These are phyloP conservation scores for Tetragnatha versicolor DNA, from an alignment of 1,140 invertebrate species.

Conservation along the genomic window DNA sequence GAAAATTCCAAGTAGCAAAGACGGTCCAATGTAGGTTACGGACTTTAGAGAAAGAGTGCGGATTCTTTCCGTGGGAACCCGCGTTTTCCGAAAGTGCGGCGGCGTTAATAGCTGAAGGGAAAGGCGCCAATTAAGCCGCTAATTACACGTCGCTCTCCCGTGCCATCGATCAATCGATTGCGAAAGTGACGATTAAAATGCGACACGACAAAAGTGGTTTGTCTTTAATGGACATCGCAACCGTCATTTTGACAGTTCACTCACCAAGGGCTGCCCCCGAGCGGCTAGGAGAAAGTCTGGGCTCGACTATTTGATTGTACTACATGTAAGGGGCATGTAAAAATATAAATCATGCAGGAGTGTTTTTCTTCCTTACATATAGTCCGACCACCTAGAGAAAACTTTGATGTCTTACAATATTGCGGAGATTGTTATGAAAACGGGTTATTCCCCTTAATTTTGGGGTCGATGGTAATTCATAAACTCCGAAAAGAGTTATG, in stretches of 20 bases:
- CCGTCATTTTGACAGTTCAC: constrained; percentile 37
- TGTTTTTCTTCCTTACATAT: too few relatives aligned
- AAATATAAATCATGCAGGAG: too few relatives aligned
- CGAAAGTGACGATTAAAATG: constrained; percentile 24
- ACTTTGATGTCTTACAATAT: too few relatives aligned
- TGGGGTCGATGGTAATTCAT: too few relatives aligned
- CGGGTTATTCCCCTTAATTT: too few relatives aligned
- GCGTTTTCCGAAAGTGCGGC: background rate
- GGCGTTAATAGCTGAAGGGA: constrained; percentile 15
- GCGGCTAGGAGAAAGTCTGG: too few relatives aligned
- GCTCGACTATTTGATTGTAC: too few relatives aligned
- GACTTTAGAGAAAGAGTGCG: constrained; percentile 1
- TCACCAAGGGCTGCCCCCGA: too few relatives aligned
- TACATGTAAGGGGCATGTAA: too few relatives aligned
- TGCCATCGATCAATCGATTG: constrained; percentile 32
- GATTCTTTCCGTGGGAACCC: constrained; percentile 12
- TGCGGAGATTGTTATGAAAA: too few relatives aligned
- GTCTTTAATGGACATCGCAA: constrained; percentile 26
- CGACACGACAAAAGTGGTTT: constrained; percentile 17
- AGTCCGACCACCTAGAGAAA: too few relatives aligned
- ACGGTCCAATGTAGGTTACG: constrained; percentile 45
- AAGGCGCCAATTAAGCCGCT: constrained; percentile 35
- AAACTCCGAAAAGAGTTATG: too few relatives aligned
- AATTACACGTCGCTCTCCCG: constrained; percentile 26
- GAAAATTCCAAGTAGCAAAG: constrained; percentile 42